phyloP scores from a whole-genome alignment of 2,113 vertebrate species.

The Amphilophus citrinellus region DNA sequence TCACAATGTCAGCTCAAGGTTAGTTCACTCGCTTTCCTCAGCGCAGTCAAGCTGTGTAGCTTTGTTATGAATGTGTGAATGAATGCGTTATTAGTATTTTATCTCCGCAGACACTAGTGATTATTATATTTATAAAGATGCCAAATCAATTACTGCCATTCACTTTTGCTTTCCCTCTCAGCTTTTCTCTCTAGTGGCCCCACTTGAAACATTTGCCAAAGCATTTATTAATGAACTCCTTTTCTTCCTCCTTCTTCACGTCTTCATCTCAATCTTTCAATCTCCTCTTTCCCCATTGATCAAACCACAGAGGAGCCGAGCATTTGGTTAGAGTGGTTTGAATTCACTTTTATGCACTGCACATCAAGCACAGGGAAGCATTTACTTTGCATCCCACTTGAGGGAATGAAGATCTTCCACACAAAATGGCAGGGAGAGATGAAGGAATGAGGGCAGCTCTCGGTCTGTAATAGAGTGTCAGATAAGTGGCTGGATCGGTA shows the following conservation, averaged over 20 bases:
- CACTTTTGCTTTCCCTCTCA: conserved; percentile 27
- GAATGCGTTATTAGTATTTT: conserved; percentile 53
- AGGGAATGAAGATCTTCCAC: conserved; percentile 54
- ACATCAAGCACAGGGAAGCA: conserved; percentile 48
- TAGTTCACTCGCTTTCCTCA: conserved; percentile 34
- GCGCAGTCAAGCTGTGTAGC: conserved; percentile 39
- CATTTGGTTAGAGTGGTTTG: conserved; percentile 43
- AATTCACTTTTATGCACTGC: conserved; percentile 55
- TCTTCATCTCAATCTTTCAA: conserved; percentile 28
- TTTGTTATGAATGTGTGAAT: conserved; percentile 52
- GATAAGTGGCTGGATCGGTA: conserved; percentile 53
- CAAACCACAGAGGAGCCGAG: conserved; percentile 44
- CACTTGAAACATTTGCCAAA: conserved; percentile 42
- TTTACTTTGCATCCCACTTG: conserved; percentile 64
- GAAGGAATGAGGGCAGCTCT: conserved; percentile 62
- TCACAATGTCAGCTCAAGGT: conserved; percentile 80
- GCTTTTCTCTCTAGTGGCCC: conserved; percentile 17
- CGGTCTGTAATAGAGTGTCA: conserved; percentile 43
- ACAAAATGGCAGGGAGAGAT: conserved; percentile 48
- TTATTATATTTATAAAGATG: conserved; percentile 64
- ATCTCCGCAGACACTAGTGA: conserved; percentile 42
- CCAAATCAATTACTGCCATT: conserved; percentile 56
- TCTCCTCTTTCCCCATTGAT: conserved; percentile 18
- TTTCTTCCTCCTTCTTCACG: conserved; percentile 1
- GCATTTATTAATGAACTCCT: conserved; percentile 48